Conservation (phyloP, 2,113 vertebrate species). For the Phalacrocorax aristotelis region DNA sequence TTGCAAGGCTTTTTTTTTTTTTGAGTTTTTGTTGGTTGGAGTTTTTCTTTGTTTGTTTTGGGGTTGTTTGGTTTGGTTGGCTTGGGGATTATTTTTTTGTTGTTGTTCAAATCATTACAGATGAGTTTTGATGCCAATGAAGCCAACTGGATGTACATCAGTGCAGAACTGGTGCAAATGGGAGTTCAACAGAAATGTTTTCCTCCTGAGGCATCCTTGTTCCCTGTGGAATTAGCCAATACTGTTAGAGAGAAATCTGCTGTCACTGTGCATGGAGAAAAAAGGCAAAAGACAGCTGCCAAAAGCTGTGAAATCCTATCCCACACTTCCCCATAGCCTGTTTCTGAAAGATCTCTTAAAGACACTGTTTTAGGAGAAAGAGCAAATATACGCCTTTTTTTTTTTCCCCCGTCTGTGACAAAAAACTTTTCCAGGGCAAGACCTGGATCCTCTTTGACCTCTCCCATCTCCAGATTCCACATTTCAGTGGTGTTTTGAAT, state of each 20-base stretch:
- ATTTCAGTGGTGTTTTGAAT: not conserved
- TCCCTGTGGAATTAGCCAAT: not conserved
- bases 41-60: not conserved
- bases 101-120: not conserved
- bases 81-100: not conserved
- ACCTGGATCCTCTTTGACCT: not conserved
- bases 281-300: slow-evolving; percentile 49
- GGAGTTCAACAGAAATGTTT: not conserved
- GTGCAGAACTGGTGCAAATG: not conserved
- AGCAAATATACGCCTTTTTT: not conserved
- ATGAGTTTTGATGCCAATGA: not conserved
- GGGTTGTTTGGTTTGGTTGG: too few relatives aligned
- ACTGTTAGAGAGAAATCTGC: not conserved
- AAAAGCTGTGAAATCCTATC: slow-evolving; percentile 51
- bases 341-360: slow-evolving; percentile 32
- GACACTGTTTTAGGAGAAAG: not conserved
- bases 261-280: slow-evolving; percentile 6
- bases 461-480: not conserved
- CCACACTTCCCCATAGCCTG: not conserved
- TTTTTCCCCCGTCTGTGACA: not conserved
- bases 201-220: not conserved
- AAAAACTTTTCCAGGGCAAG: not conserved
- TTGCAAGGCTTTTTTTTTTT: not conserved
- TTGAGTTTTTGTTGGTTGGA: not conserved
- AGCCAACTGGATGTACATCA: not conserved